phyloP scores from a whole-genome alignment of 1,140 invertebrate species.

The Prorops nasuta region DNA sequence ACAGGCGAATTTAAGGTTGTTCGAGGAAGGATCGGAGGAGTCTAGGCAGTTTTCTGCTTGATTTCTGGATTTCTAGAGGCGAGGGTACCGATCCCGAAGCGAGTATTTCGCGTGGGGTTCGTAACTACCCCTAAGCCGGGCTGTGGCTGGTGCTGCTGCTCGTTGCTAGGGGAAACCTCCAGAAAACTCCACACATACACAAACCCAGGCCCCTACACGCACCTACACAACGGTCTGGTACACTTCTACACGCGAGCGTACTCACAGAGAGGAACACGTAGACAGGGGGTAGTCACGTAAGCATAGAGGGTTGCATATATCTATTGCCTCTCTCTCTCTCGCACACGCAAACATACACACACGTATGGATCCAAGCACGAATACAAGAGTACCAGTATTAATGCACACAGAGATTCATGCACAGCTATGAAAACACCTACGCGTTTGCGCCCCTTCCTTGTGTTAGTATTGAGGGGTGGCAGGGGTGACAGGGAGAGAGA shows the following conservation, averaged over 20 bases:
- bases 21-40: no score
- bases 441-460: constrained; percentile 1
- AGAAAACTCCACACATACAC: constrained; percentile 52
- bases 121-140: constrained; percentile 52
- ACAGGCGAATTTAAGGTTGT: no score
- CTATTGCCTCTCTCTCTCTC: constrained; percentile 21
- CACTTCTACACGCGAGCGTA: no score
- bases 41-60: no score
- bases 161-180: constrained; percentile 57
- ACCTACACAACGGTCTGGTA: no score
- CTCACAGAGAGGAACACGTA: no score
- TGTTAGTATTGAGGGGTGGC: constrained; percentile 8
- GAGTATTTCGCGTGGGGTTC: constrained; percentile 45
- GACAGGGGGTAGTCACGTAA: no score
- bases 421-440: constrained; percentile 10
- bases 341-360: constrained; percentile 31
- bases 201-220: constrained; percentile 15
- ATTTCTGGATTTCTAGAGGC: not conserved
- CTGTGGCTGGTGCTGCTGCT: constrained; percentile 48
- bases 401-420: not conserved
- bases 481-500: constrained; percentile 21
- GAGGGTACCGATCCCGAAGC: not conserved
- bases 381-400: constrained; percentile 7
- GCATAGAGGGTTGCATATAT: no score
- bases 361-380: not conserved